These are phyloP conservation scores for Elmis aenea DNA, from an alignment of 2,888 invertebrate species.

Conservation along the genomic window DNA sequence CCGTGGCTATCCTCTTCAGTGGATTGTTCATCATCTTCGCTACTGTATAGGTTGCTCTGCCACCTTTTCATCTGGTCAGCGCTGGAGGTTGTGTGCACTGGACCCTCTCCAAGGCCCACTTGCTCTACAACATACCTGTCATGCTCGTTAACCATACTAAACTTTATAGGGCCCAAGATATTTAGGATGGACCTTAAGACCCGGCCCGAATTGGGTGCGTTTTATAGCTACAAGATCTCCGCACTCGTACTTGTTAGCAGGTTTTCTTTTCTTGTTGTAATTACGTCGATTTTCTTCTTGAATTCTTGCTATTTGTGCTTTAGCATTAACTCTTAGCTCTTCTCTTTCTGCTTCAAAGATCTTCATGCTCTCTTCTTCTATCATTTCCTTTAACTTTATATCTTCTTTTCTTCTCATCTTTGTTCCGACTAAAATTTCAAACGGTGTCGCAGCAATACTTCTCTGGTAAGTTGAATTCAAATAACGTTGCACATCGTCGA, in stretches of 20 bases:
- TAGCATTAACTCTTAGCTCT: slow-evolving; percentile 9
- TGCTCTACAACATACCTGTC: slow-evolving; percentile 32
- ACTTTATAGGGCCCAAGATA: slow-evolving; percentile 34
- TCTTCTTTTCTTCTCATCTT: no score
- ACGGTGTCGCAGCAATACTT: slow-evolving; percentile 18
- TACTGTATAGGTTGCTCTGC: no score
- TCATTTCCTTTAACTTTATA: slow-evolving; percentile 10
- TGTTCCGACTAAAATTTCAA: slow-evolving; percentile 20
- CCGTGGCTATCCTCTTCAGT: no score
- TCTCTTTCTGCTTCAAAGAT: slow-evolving; percentile 15
- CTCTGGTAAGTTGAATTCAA: slow-evolving; percentile 19
- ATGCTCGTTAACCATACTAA: slow-evolving; percentile 25
- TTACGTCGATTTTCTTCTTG: slow-evolving; percentile 13
- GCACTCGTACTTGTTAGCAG: slow-evolving; percentile 17
- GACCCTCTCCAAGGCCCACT: slow-evolving; percentile 26
- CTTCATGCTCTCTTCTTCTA: slow-evolving; percentile 20
- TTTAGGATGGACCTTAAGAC: slow-evolving; percentile 32
- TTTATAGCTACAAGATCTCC: no score
- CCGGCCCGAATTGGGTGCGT: slow-evolving; percentile 35
- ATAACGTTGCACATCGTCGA: slow-evolving; percentile 20
- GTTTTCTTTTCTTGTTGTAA: slow-evolving; percentile 14
- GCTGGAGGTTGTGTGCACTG: slow-evolving; percentile 19
- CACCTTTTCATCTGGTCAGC: no score
- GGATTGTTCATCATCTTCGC: slow-evolving; percentile 1
- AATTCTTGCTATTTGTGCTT: slow-evolving; percentile 18